Percentiles rank a stretch among this genome's conserved stretches.
Conservation (phyloP, 2,797 vertebrate species). For the Malurus splendens region DNA sequence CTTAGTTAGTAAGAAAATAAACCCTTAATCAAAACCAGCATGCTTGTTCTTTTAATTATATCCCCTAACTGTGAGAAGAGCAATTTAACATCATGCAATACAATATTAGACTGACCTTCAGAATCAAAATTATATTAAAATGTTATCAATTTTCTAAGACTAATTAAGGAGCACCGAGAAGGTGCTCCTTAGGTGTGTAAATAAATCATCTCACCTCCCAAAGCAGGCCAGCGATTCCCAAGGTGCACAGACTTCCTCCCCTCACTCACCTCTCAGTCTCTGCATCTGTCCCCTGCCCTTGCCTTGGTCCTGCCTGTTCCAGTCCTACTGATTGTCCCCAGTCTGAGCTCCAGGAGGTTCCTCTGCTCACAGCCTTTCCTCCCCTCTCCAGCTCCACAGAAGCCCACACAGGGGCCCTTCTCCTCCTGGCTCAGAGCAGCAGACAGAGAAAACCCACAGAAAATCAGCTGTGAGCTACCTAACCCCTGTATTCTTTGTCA, state of each 20-base stretch:
- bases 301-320: neutral
- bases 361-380: neutral
- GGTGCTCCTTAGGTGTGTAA: neutral
- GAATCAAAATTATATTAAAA: conserved; percentile 35
- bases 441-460: neutral
- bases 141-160: conserved; percentile 11
- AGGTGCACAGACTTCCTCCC: neutral
- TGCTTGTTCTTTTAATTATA: conserved; percentile 32
- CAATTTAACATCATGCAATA: conserved; percentile 24
- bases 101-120: conserved; percentile 41
- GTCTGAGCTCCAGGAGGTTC: neutral
- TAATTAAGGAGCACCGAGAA: neutral
- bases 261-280: neutral
- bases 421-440: neutral
- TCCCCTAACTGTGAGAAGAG: conserved; percentile 34
- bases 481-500: rapidly evolving
- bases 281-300: neutral
- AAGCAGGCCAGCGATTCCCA: neutral
- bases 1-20: conserved; percentile 28
- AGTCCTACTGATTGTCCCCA: rapidly evolving
- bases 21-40: conserved; percentile 21
- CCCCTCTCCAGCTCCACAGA: neutral
- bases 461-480: neutral
- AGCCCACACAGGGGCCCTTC: neutral
- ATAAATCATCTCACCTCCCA: neutral